phyloP scores from a whole-genome alignment of 92 coral and sea anemone species.

The Bergia sp. region DNA sequence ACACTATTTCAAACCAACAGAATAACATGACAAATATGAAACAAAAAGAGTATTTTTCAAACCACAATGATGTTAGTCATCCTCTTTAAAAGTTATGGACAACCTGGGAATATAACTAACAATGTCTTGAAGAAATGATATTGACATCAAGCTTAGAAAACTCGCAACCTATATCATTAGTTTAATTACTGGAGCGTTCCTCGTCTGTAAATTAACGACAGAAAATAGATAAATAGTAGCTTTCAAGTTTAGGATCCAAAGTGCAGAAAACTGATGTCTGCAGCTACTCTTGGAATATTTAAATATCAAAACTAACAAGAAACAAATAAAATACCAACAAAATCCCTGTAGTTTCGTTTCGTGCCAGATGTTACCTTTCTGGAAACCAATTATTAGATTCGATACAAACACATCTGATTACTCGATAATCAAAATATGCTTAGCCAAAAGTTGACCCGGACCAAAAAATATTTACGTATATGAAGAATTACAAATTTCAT shows the following conservation, averaged over 20 bases:
- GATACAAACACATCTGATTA: background rate
- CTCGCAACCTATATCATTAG: background rate
- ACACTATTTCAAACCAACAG: no score
- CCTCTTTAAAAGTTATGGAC: background rate
- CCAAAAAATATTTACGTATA: background rate
- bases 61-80: no score
- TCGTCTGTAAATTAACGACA: no score
- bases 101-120: background rate
- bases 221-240: no score
- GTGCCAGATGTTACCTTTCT: conserved; percentile 1
- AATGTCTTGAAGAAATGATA: no score
- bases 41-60: no score
- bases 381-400: background rate
- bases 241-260: no score
- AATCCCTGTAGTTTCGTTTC: background rate
- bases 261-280: background rate
- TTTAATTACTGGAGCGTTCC: no score
- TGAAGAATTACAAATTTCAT: background rate
- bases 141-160: background rate
- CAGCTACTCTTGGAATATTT: no score
- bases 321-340: background rate
- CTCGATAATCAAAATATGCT: background rate
- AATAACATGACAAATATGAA: no score
- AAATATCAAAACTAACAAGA: background rate
- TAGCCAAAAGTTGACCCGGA: background rate